Evolutionary conservation across 2,797 vertebrate genomes (phyloP).

Genomic region (Crocidura indochinensis): DNA sequence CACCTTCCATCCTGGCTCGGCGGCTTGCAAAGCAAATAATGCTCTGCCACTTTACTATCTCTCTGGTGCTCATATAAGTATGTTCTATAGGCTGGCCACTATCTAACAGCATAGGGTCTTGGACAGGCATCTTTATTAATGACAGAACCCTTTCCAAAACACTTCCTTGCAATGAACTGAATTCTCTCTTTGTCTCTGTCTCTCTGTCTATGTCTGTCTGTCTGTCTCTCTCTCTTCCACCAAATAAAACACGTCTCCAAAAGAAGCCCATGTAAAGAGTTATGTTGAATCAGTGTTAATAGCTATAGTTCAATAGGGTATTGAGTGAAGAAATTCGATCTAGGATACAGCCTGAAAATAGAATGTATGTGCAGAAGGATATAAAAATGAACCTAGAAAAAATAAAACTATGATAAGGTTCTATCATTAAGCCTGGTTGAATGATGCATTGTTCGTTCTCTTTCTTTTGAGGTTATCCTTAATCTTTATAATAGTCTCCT

Average conservation of each 20-base stretch:
- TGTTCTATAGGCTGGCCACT: slow-evolving; percentile 6
- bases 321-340: slow-evolving; percentile 6
- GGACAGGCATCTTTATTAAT: background rate
- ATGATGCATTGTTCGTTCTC: background rate
- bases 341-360: slow-evolving; percentile 38
- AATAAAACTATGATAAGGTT: background rate
- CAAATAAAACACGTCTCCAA: background rate
- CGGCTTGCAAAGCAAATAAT: too few relatives aligned
- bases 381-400: slow-evolving; percentile 12
- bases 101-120: background rate
- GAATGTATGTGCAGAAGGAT: background rate
- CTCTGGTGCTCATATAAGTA: background rate
- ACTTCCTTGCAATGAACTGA: background rate
- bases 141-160: background rate
- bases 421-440: background rate
- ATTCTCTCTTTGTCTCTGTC: too few relatives aligned
- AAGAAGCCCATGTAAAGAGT: slow-evolving; percentile 5
- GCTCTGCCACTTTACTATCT: too few relatives aligned
- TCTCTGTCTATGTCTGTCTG: too few relatives aligned
- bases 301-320: background rate
- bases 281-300: slow-evolving; percentile 2
- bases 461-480: background rate
- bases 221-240: background rate
- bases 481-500: background rate
- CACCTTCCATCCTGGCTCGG: too few relatives aligned